Evolutionary conservation across 2,113 vertebrate genomes (phyloP).

Genomic region (Fulica atra): DNA sequence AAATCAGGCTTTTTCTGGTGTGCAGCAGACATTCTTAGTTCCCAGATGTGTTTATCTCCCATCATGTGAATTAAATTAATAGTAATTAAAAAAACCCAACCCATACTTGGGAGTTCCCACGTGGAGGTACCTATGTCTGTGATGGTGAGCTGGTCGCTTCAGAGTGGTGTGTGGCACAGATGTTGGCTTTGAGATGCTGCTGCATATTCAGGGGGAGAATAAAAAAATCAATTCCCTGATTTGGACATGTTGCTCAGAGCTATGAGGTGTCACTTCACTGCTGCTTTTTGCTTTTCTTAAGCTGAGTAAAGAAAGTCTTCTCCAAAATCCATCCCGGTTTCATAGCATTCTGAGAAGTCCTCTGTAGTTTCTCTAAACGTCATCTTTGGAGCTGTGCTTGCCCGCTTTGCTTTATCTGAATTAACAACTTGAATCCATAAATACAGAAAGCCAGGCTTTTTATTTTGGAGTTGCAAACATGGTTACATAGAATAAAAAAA

Average conservation of each 20-base stretch:
- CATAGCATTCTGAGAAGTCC: not conserved
- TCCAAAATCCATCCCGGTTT: not conserved
- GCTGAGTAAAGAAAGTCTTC: not conserved
- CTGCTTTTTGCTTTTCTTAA: not conserved
- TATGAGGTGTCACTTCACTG: not conserved
- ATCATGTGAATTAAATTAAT: not conserved
- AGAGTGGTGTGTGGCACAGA: fast-evolving
- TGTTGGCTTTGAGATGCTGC: not conserved
- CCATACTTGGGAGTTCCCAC: not conserved
- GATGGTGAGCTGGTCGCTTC: not conserved
- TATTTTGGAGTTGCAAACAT: slow-evolving; percentile 27
- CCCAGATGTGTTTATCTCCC: not conserved
- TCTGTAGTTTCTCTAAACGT: not conserved
- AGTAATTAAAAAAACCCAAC: not conserved
- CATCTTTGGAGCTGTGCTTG: not conserved
- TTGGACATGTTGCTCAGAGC: not conserved
- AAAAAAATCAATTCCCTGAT: not conserved
- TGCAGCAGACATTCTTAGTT: not conserved
- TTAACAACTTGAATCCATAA: not conserved
- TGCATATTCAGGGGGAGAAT: not conserved
- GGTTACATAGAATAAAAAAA: not conserved
- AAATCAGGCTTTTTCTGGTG: not conserved
- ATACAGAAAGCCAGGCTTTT: not conserved
- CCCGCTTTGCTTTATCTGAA: not conserved
- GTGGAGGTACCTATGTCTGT: not conserved